Base-by-base conservation (phyloP, 2,113 vertebrate genomes). In the Equus quagga region DNA sequence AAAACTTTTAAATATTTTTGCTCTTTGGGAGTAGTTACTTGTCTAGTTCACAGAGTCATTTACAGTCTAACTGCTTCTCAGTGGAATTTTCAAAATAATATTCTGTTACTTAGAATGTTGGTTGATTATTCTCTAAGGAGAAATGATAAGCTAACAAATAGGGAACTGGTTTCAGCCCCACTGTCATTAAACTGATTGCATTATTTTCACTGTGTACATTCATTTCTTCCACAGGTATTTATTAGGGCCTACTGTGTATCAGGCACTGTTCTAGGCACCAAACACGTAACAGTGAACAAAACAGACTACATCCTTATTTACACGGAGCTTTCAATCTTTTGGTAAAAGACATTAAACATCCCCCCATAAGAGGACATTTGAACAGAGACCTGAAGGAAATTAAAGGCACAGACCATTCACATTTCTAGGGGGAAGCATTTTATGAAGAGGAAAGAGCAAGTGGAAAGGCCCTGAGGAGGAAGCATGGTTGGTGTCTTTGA, bases 1-100 rank as follows among this genome's bases (percentile, higher is more conserved):
- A 90, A 85, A 67, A 70, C 4, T 78, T 95, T 65, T 89, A 21
- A 93, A 44, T 75, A 89, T 72, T 56, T 89, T 89, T 95, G 70
- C 17, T 86, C 73, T 91, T 86, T 86, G 12, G 23, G 31, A 23
- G 6, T 89, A 75, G 15, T 89, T 78, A 88, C 11, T 73, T 93
- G 3, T 85, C 41, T 56, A 72, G 23, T 78, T 90, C 44, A 44
- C n/a, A 90, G 54, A 95, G 62, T 95, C 86, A 73, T n/a, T 86
- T 91, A 51, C 2, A 69, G 8, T 54, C 51, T 89, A 36, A 64
- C 31, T 58, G n/a, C 58, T 89, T 76, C 41, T 89, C 56, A 44
- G 4, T 84, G 24, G 67, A 70, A 85, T 89, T 94, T 96, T 87
- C 4, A 82, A 75, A 93, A 62, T 76, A 56, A 9, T 69, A 23